Conservation (phyloP, 2,888 invertebrate species). For the Polylopha cassiicola region DNA sequence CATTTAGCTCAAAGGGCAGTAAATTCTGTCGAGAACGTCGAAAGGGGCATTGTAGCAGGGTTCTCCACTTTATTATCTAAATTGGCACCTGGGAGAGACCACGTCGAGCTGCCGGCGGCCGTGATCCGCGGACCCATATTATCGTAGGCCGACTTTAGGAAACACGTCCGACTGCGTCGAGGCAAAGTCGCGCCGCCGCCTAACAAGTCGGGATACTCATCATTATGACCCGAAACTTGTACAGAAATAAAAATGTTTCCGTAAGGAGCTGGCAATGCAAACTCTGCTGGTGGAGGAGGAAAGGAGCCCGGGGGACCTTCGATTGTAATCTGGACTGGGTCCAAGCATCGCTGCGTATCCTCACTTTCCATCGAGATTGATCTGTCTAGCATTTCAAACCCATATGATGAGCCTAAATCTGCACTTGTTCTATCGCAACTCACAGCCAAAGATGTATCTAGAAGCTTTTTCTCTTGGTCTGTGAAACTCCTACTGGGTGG, state of each 20-base stretch:
- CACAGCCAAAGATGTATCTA: slow-evolving; percentile 83
- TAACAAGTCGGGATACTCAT: slow-evolving; percentile 88
- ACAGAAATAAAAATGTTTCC: slow-evolving; percentile 92
- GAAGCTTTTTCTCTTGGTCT: slow-evolving; percentile 91
- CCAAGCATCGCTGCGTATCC: slow-evolving; percentile 61
- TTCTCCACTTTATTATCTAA: slow-evolving; percentile 43
- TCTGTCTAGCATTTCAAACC: slow-evolving; percentile 72
- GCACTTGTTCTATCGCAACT: slow-evolving; percentile 82
- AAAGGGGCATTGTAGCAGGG: slow-evolving; percentile 44
- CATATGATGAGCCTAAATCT: slow-evolving; percentile 75
- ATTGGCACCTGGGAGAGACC: slow-evolving; percentile 83
- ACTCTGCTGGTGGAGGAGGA: slow-evolving; percentile 69
- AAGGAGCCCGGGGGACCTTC: slow-evolving; percentile 69
- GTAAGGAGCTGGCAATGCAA: slow-evolving; percentile 68
- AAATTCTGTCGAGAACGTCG: slow-evolving; percentile 71
- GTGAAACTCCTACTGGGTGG: slow-evolving; percentile 83
- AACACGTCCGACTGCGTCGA: slow-evolving; percentile 69
- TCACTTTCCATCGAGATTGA: slow-evolving; percentile 72
- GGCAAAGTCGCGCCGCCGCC: slow-evolving; percentile 72
- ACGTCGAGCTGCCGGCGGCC: slow-evolving; percentile 91
- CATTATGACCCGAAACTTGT: slow-evolving; percentile 82
- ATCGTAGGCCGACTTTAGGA: slow-evolving; percentile 85
- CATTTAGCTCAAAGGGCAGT: slow-evolving; percentile 55
- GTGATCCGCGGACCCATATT: slow-evolving; percentile 94
- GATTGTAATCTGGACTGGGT: slow-evolving; percentile 79